Evolutionary conservation across 2,888 invertebrate genomes (phyloP), one percentile per base, ranked within the genome.

Genomic region (Vanessa cardui): DNA sequence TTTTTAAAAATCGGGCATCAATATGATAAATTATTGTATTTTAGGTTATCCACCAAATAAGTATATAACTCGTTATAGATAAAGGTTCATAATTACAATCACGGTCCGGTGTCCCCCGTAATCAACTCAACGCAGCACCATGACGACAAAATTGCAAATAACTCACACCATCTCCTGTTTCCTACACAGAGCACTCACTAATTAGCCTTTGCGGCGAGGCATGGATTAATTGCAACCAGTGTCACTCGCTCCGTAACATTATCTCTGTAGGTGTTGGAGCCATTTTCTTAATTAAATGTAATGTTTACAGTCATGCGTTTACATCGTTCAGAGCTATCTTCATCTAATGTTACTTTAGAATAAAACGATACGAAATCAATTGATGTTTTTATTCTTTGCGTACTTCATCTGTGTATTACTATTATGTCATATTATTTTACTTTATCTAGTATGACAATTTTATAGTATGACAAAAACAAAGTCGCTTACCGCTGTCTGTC

Each of bases 171-270:
- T 87, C 87, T 88, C 89, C 81, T 76, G 86, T 89, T 90, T 88
- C 90, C 83, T 83, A 84, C 85, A 62, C 66, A 79, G 78, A 81
- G 85, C 84, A 80, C 80, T 78, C 83, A 82, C 89, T 91, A 92
- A 92, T 91, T 91, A 92, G 87, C 83, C 79, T 80, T 81, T 78
- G 77, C 80, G 84, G 83, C 80, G 83, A 87, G 90, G 90, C 90
- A 85, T 87, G 90, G 82, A 92, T 90, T 91, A 92, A 92, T 91
- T 86, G 85, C 84, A 78, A 77, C 78, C 80, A 78, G 80, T 83
- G 83, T 83, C 81, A 79, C 79, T 80, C 83, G 78, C 79, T 73
- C 74, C 76, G 87, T 84, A 87, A 88, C 82, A 81, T 83, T 84
- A 87, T 83, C 84, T 80, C 74, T 68, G 71, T 78, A 86, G 86